Conservation (phyloP, 1,140 invertebrate genomes). For the Panagrolaimus sp. region DNA sequence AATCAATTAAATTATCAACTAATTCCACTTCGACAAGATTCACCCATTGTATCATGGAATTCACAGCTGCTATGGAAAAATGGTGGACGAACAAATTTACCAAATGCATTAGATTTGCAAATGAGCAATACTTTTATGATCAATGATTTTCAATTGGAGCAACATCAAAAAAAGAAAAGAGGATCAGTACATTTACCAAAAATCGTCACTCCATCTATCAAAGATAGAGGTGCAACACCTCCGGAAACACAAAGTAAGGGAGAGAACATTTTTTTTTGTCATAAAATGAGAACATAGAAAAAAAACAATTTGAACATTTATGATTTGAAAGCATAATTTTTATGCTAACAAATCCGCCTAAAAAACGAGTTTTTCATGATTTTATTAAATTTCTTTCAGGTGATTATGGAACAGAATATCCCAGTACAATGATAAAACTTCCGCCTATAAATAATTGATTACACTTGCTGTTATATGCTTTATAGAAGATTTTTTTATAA, state of each 20-base stretch:
- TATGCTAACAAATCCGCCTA: no score
- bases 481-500: no score
- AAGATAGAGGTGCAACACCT: no score
- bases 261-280: no score
- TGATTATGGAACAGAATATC: slow-evolving; percentile 4
- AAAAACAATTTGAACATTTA: no score
- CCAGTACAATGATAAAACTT: neutral
- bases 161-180: slow-evolving; percentile 11
- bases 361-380: no score
- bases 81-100: neutral
- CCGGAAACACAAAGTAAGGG: no score
- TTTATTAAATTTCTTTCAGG: neutral
- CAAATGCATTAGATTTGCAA: slow-evolving; percentile 7
- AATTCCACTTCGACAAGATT: slow-evolving; percentile 44
- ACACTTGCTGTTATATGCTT: no score
- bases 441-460: neutral
- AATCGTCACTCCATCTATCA: no score
- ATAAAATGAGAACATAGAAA: no score
- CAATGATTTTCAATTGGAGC: slow-evolving; percentile 8
- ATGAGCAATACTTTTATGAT: slow-evolving; percentile 13
- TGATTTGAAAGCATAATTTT: no score
- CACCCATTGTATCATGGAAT: slow-evolving; percentile 51
- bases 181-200: neutral
- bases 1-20: slow-evolving; percentile 55
- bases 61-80: slow-evolving; percentile 30